Evolutionary conservation across 1,140 invertebrate species (phyloP).

Genomic region (Hycleus cichorii): DNA sequence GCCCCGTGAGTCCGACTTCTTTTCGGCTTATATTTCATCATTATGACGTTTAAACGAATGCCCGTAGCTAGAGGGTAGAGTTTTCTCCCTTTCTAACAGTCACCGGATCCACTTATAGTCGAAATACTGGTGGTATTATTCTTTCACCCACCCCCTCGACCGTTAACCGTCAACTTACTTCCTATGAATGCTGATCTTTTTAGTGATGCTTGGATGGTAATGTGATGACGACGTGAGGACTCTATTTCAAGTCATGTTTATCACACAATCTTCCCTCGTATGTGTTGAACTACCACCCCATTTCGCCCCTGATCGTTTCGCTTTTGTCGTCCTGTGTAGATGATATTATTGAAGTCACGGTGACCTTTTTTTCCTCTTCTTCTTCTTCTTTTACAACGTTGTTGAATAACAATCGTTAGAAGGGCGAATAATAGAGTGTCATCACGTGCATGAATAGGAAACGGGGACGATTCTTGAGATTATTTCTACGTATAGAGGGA

Average conservation of each 20-base stretch:
- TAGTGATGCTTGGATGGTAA: not conserved
- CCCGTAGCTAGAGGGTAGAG: not conserved
- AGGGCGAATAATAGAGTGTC: no score
- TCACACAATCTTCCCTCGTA: no score
- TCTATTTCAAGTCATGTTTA: no score
- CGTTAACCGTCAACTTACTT: not conserved
- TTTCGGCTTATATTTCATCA: slow-evolving; percentile 16
- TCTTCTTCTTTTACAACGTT: no score
- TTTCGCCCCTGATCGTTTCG: not conserved
- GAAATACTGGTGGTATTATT: slow-evolving; percentile 8
- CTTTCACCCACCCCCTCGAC: not conserved
- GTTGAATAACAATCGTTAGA: no score
- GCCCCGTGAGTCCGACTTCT: not conserved
- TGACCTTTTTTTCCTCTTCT: no score
- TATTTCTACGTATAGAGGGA: no score
- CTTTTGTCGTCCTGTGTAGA: not conserved
- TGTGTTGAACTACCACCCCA: not conserved
- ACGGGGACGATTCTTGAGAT: no score
- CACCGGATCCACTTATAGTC: slow-evolving; percentile 10
- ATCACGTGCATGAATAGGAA: no score
- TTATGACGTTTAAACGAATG: slow-evolving; percentile 17
- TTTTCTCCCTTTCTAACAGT: slow-evolving; percentile 4
- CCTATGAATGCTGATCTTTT: slow-evolving; percentile 17
- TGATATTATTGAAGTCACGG: no score
- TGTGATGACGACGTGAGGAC: slow-evolving; percentile 1